A percentile compares a stretch with the other conserved stretches of the same genome.
Conservation (phyloP, 2,113 vertebrate species). For the Macheiramphus alcinus region DNA sequence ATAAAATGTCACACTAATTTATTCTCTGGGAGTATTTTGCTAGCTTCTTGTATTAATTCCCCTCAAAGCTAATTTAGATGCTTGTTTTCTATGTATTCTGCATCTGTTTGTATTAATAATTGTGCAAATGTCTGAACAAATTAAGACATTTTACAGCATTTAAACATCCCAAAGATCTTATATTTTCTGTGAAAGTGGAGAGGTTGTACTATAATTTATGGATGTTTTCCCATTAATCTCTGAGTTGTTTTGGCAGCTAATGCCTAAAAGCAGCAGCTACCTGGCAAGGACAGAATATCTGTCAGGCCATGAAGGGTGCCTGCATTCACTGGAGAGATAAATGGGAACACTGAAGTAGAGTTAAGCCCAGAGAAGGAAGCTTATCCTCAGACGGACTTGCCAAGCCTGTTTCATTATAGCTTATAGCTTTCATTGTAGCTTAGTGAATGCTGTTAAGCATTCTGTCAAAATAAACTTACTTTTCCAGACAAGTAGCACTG, state of each 20-base stretch:
- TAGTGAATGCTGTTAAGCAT: not conserved
- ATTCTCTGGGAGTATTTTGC: constrained; percentile 20
- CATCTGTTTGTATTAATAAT: constrained; percentile 48
- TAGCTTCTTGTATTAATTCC: constrained; percentile 31
- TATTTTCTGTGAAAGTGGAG: not conserved
- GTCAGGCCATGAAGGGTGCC: constrained; percentile 44
- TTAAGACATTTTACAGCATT: constrained; percentile 55
- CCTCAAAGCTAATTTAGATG: constrained; percentile 51
- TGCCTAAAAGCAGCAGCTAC: constrained; percentile 58
- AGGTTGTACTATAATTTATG: constrained; percentile 43
- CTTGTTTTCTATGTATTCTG: not conserved
- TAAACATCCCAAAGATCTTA: constrained; percentile 42
- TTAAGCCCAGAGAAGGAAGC: constrained; percentile 22
- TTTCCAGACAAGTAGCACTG: constrained; percentile 8
- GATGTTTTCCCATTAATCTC: constrained; percentile 42
- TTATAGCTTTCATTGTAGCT: constrained; percentile 26
- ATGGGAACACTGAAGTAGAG: constrained; percentile 11
- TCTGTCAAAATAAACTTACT: constrained; percentile 39
- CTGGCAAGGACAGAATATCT: constrained; percentile 59
- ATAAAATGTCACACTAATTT: constrained; percentile 39
- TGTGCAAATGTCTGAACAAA: constrained; percentile 42
- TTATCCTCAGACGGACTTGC: constrained; percentile 23
- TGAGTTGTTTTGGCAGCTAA: constrained; percentile 55
- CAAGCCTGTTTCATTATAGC: constrained; percentile 10
- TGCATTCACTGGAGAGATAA: constrained; percentile 22